These are phyloP conservation scores for Ctenopoma kingsleyae DNA, from an alignment of 2,797 vertebrate genomes.

Conservation along the genomic window DNA sequence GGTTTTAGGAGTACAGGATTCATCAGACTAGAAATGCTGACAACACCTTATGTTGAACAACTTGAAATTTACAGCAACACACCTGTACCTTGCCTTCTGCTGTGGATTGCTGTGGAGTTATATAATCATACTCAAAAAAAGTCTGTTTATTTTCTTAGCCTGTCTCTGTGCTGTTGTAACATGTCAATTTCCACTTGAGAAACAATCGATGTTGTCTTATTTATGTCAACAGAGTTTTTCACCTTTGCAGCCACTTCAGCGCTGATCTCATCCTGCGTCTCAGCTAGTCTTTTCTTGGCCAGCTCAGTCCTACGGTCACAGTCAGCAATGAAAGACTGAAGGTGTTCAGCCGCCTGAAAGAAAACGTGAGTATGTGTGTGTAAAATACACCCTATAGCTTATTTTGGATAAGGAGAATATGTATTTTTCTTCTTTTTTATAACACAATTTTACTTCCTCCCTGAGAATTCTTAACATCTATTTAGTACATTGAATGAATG, in stretches of 20 bases:
- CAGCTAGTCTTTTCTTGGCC: conserved; percentile 96
- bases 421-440: no score
- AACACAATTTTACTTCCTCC: neutral
- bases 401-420: no score
- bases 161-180: neutral
- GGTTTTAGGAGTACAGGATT: no score
- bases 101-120: no score
- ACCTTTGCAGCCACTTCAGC: conserved; percentile 98
- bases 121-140: no score
- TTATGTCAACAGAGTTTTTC: conserved; percentile 25
- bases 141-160: no score
- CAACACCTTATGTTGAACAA: no score
- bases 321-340: conserved; percentile 98
- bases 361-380: neutral
- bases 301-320: conserved; percentile 97
- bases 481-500: neutral
- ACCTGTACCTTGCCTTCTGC: no score
- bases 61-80: no score
- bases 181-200: neutral
- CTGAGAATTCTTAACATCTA: neutral
- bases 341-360: conserved; percentile 93
- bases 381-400: neutral
- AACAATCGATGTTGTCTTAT: neutral
- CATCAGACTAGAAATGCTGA: no score
- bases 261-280: conserved; percentile 98